Percentiles rank a stretch among this genome's conserved stretches.
Evolutionary conservation across 2,113 vertebrate genomes (phyloP).

Genomic region (Solea solea): DNA sequence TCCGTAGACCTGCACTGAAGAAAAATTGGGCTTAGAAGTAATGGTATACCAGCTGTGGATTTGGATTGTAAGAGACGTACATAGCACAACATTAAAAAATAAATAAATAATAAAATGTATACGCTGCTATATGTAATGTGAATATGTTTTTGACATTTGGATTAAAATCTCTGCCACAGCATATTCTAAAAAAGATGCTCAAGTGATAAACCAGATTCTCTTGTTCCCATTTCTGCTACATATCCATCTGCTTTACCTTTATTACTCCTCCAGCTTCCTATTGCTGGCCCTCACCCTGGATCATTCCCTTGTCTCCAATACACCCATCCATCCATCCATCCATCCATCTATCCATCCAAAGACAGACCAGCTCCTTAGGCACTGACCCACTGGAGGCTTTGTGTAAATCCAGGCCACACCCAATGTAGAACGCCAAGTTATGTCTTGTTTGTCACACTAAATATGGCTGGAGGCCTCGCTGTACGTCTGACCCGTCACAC

Average conservation of each 20-base stretch:
- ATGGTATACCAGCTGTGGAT: slow-evolving; percentile 42
- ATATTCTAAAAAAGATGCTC: slow-evolving; percentile 3
- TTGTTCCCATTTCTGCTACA: slow-evolving; percentile 2
- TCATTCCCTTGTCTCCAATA: slow-evolving; percentile 38
- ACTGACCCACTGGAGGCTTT: slow-evolving; percentile 65
- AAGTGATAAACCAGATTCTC: slow-evolving; percentile 38
- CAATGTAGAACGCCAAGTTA: slow-evolving; percentile 45
- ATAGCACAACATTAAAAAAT: not conserved
- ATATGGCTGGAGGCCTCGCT: slow-evolving; percentile 26
- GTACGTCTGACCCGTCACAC: slow-evolving; percentile 6
- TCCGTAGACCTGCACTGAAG: slow-evolving; percentile 11
- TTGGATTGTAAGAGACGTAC: slow-evolving; percentile 5
- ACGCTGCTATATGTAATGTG: slow-evolving; percentile 1
- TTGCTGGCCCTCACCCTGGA: slow-evolving; percentile 19
- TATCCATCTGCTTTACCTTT: slow-evolving; percentile 49
- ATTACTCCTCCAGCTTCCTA: slow-evolving; percentile 28
- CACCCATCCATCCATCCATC: slow-evolving; percentile 28
- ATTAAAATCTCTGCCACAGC: not conserved
- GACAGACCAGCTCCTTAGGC: slow-evolving; percentile 54
- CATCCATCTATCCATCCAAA: slow-evolving; percentile 42
- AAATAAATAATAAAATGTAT: not conserved
- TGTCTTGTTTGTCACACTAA: slow-evolving; percentile 29
- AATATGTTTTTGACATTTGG: not conserved
- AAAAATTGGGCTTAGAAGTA: slow-evolving; percentile 46
- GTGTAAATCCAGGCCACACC: slow-evolving; percentile 74